Evolutionary conservation across 2,888 invertebrate species (phyloP).

Genomic region (Daptonema setosum): DNA sequence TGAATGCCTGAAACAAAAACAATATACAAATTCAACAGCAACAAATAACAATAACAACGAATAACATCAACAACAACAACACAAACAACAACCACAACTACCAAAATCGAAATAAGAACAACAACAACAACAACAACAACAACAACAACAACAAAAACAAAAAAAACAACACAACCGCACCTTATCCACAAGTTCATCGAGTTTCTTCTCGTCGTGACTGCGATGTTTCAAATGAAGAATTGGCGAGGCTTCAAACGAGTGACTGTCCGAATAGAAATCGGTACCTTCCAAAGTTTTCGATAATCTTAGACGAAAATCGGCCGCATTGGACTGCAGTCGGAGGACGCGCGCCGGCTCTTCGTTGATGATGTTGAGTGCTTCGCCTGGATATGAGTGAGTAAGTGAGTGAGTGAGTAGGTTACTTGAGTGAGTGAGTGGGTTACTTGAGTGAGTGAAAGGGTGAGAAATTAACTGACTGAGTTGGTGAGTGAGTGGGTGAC

Average conservation of each 20-base stretch:
- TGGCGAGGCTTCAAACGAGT: conserved; percentile 12
- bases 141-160: too few relatives aligned
- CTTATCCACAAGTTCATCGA: conserved; percentile 16
- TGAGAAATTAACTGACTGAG: too few relatives aligned
- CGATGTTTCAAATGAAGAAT: conserved; percentile 9
- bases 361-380: conserved; percentile 22
- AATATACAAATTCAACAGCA: background rate
- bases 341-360: conserved; percentile 18
- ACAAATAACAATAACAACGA: background rate
- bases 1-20: conserved; percentile 25
- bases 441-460: too few relatives aligned
- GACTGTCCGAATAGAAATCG: conserved; percentile 2
- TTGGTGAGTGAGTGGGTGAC: too few relatives aligned
- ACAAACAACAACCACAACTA: too few relatives aligned
- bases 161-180: too few relatives aligned
- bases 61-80: too few relatives aligned
- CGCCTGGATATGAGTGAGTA: conserved; percentile 12
- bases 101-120: too few relatives aligned
- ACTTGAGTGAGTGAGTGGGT: too few relatives aligned
- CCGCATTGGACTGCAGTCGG: conserved; percentile 10
- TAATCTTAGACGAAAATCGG: conserved; percentile 8
- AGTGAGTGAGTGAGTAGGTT: too few relatives aligned
- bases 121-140: too few relatives aligned
- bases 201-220: conserved; percentile 9
- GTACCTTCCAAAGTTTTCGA: conserved; percentile 8